These are phyloP conservation scores for Atrina japonica DNA, from an alignment of 2,888 invertebrate species.

Conservation along the genomic window DNA sequence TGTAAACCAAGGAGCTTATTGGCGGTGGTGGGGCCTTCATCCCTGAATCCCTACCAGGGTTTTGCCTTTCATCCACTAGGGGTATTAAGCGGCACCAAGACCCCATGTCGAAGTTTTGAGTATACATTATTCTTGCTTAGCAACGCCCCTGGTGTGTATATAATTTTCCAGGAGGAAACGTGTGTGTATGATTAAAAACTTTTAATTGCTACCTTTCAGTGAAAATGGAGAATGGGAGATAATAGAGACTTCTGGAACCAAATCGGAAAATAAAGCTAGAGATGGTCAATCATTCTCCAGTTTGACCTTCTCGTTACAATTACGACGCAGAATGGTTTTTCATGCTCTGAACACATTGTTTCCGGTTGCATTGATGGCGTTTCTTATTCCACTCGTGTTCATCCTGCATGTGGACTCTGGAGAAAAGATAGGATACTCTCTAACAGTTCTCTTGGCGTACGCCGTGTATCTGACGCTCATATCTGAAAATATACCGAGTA, in stretches of 20 bases:
- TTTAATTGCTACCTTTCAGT: slow-evolving; percentile 23
- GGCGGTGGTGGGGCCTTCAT: too few relatives aligned
- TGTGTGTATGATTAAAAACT: too few relatives aligned
- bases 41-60: too few relatives aligned
- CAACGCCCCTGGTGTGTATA: too few relatives aligned
- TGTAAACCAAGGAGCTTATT: too few relatives aligned
- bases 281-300: slow-evolving; percentile 28
- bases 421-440: slow-evolving; percentile 43
- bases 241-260: slow-evolving; percentile 23
- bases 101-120: too few relatives aligned
- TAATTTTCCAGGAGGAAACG: too few relatives aligned
- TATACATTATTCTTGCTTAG: too few relatives aligned
- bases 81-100: too few relatives aligned
- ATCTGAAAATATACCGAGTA: slow-evolving; percentile 41
- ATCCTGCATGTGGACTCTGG: slow-evolving; percentile 36
- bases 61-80: too few relatives aligned
- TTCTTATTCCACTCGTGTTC: slow-evolving; percentile 39
- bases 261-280: slow-evolving; percentile 16
- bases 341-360: slow-evolving; percentile 38
- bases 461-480: slow-evolving; percentile 43
- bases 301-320: slow-evolving; percentile 20
- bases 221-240: slow-evolving; percentile 59
- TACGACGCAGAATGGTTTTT: slow-evolving; percentile 33
- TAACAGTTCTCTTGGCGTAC: slow-evolving; percentile 42
- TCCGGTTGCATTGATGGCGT: slow-evolving; percentile 39